Conservation (phyloP, 2,888 invertebrate genomes). For the Eledone cirrhosa region DNA sequence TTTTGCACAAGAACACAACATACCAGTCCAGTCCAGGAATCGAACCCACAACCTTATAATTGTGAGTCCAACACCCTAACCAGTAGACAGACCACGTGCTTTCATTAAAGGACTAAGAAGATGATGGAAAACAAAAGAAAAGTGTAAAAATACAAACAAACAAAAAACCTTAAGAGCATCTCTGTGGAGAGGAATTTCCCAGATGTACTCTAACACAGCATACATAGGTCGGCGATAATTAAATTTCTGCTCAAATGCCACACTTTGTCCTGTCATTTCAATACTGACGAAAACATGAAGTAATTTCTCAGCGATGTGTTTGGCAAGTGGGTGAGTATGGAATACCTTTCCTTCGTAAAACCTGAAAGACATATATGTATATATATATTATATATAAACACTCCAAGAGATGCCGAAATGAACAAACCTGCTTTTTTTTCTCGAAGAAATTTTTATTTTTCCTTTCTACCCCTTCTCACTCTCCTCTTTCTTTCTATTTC, state of each 20-base stretch:
- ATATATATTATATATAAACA: background rate
- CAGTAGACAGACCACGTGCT: no score
- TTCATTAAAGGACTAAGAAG: no score
- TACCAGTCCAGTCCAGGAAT: no score
- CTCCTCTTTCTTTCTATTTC: background rate
- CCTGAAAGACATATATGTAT: background rate
- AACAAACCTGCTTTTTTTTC: no score
- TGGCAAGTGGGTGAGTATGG: constrained; percentile 75
- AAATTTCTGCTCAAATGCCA: constrained; percentile 96
- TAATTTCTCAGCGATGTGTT: constrained; percentile 80
- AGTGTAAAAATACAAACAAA: no score
- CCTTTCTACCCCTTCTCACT: background rate
- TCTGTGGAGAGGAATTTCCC: constrained; percentile 83
- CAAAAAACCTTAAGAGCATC: constrained; percentile 77
- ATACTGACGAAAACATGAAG: constrained; percentile 95
- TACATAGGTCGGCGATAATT: constrained; percentile 97
- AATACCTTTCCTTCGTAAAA: constrained; percentile 74
- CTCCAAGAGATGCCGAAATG: background rate
- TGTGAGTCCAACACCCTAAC: no score
- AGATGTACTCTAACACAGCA: constrained; percentile 88
- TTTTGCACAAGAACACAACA: no score
- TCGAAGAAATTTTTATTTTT: background rate
- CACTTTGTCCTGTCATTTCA: constrained; percentile 95
- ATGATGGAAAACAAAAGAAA: no score
- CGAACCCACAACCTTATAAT: no score